Conservation (phyloP, 1,140 invertebrate species). For the Drosophila pandora region DNA sequence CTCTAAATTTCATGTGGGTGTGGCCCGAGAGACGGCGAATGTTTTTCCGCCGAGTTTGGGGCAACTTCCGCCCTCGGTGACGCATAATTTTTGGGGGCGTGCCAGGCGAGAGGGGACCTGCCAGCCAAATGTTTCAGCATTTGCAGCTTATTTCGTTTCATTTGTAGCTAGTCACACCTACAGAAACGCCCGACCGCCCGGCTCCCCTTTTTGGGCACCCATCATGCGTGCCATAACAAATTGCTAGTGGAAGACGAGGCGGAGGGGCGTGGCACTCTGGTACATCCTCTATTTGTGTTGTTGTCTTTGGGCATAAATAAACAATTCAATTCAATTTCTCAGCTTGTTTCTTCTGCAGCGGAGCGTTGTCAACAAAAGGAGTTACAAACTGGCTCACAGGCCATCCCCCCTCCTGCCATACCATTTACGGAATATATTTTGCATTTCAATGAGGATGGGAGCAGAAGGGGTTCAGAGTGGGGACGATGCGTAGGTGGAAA, state of each 20-base stretch:
- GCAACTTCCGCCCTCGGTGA: conserved; percentile 37
- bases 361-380: conserved; percentile 67
- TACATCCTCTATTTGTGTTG: conserved; percentile 13
- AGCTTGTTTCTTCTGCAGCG: conserved; percentile 43
- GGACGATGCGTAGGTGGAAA: conserved; percentile 68
- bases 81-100: conserved; percentile 50
- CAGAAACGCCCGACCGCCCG: conserved; percentile 13
- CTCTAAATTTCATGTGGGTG: conserved; percentile 40
- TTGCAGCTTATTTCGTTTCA: conserved; percentile 66
- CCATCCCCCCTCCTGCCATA: conserved; percentile 4
- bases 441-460: conserved; percentile 65
- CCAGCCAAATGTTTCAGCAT: conserved; percentile 47
- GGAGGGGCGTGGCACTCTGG: conserved; percentile 1
- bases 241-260: conserved; percentile 37
- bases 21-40: conserved; percentile 13
- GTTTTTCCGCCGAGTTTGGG: conserved; percentile 29
- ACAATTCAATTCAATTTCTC: conserved; percentile 78
- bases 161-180: conserved; percentile 80
- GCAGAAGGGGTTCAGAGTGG: conserved; percentile 15
- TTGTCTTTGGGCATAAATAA: conserved; percentile 72
- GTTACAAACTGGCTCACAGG: conserved; percentile 55
- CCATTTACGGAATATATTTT: conserved; percentile 61
- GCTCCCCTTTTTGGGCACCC: conserved; percentile 1
- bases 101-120: conserved; percentile 4
- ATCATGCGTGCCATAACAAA: conserved; percentile 78